Evolutionary conservation across 2,113 vertebrate genomes (phyloP), one percentile per base, ranked within the genome.

Genomic region (Zingel zingel): DNA sequence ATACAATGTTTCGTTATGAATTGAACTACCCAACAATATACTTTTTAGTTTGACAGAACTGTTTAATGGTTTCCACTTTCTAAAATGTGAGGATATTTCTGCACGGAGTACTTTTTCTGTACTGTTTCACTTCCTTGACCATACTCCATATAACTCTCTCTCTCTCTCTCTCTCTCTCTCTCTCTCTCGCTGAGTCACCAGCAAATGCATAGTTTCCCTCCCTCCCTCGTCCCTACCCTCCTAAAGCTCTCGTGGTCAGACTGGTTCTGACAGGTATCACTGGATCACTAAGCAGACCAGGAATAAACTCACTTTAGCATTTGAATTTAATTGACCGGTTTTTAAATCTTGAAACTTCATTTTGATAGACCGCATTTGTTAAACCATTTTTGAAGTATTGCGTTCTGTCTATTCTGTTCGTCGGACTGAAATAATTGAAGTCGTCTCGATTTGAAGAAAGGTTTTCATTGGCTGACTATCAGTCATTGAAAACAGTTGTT

Each of bases 111-210:
- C 39, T 43, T 43, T 39, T 39, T 10, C 9, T 1, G 11, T 43
- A 43, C 39, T n/a, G 23, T 73, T 59, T 73, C 70, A 48, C 54
- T 73, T 48, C 39, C 47, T 25, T 43, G 39, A 43, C 15, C 9
- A 3, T 43, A 43, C 39, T 27, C 62, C 8, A 21, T 19, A 56
- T 2, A 16, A 23, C n/a, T 47, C 39, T 0, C 50, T 25, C 16
- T 58, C 63, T n/a, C n/a, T n/a, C n/a, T n/a, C n/a, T n/a, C n/a
- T n/a, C n/a, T n/a, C n/a, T n/a, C n/a, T n/a, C n/a, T n/a, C n/a
- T 47, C 39, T 0, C 50, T 25, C 16, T 58, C 63, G 25, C 54
- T 73, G 39, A 25, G 39, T 73, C 56, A 59, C 11, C 70, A 57
- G 5, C n/a, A 15, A n/a, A 12, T 2, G 6, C 6, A 39, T 8